These are phyloP conservation scores for Porites lutea DNA, from an alignment of 64 coral and sea anemone species.

Conservation along the genomic window DNA sequence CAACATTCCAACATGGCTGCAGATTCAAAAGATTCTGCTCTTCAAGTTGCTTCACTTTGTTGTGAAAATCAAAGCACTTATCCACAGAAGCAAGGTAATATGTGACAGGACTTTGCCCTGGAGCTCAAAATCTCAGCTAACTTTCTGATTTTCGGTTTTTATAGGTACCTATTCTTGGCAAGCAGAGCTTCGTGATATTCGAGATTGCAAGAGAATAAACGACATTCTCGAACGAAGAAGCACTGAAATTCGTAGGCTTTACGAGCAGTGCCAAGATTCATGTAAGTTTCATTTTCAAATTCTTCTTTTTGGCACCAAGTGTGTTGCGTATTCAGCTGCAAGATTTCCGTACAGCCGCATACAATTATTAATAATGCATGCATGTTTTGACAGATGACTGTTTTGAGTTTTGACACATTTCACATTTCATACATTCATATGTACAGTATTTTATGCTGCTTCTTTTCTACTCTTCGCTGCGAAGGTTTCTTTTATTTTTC, in stretches of 20 bases:
- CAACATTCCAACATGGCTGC: constrained; percentile 7
- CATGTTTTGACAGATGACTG: too few species aligned
- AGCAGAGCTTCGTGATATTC: constrained; percentile 10
- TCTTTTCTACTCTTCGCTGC: too few species aligned
- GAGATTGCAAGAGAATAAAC: constrained; percentile 10
- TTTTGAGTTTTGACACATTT: too few species aligned
- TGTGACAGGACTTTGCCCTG: background rate
- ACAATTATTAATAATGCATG: too few species aligned
- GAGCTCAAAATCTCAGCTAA: background rate
- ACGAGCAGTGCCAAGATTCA: background rate
- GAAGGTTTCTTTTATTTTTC: too few species aligned
- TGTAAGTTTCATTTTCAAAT: background rate
- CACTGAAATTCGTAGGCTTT: constrained; percentile 38
- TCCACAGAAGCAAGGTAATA: background rate
- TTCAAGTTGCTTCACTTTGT: background rate
- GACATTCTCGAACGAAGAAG: constrained; percentile 59
- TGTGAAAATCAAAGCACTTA: background rate
- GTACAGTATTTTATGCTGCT: too few species aligned
- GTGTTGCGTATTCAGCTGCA: too few species aligned
- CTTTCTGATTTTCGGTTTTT: background rate
- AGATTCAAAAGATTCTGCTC: background rate
- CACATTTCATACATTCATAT: too few species aligned
- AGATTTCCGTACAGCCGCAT: too few species aligned
- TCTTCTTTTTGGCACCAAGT: background rate
- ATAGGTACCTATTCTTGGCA: constrained; percentile 12